A percentile compares a stretch with the other conserved stretches of the same genome.
Evolutionary conservation across 2,888 invertebrate species (phyloP).

Genomic region (Mesochorus sp.): DNA sequence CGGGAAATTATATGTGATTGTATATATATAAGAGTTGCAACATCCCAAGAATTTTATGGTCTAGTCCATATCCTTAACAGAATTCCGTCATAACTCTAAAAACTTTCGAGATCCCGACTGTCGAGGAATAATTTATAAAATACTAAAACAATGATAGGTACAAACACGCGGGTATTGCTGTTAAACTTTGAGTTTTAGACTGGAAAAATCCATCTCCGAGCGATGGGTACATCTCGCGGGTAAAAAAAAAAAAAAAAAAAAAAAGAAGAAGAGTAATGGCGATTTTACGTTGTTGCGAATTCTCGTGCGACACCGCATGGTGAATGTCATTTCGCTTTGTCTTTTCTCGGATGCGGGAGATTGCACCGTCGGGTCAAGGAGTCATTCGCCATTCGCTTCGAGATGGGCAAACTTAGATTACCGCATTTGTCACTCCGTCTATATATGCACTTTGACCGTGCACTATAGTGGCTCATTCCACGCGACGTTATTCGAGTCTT

Average conservation of each 20-base stretch:
- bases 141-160: no score
- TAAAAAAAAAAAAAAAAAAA: background rate
- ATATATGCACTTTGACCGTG: conserved; percentile 22
- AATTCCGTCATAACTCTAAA: no score
- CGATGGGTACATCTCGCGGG: background rate
- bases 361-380: conserved; percentile 37
- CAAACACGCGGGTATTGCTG: no score
- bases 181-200: no score
- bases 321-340: conserved; percentile 35
- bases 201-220: background rate
- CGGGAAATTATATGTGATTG: conserved; percentile 52
- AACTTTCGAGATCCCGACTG: no score
- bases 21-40: no score
- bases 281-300: conserved; percentile 45
- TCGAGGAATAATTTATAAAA: no score
- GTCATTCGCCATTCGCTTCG: conserved; percentile 59
- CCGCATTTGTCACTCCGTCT: conserved; percentile 70
- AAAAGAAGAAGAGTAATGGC: conserved; percentile 33
- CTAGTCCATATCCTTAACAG: no score
- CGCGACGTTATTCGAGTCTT: conserved; percentile 39
- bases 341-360: conserved; percentile 15
- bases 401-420: conserved; percentile 76
- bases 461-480: conserved; percentile 32
- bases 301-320: conserved; percentile 11
- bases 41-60: no score